phyloP scores from a whole-genome alignment of 1,140 invertebrate species.

The Rhagoletis zephyria region DNA sequence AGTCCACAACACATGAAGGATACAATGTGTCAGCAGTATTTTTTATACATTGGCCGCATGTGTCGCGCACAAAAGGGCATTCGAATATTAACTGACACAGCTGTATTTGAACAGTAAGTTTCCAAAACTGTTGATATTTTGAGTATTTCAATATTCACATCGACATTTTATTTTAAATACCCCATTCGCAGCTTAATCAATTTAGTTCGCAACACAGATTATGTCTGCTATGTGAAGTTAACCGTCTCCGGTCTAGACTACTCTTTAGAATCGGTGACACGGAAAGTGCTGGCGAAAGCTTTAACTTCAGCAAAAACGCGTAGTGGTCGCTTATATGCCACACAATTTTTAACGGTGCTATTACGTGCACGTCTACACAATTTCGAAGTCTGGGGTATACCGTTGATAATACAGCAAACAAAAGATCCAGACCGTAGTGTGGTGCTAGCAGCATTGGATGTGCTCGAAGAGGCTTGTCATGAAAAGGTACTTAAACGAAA shows the following conservation, averaged over 20 bases:
- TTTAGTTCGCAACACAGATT: constrained; percentile 85
- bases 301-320: constrained; percentile 76
- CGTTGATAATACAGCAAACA: constrained; percentile 85
- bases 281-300: constrained; percentile 83
- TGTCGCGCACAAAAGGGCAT: constrained; percentile 83
- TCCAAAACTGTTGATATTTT: constrained; percentile 39
- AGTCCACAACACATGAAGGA: constrained; percentile 89
- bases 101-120: constrained; percentile 83
- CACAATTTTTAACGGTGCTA: constrained; percentile 89
- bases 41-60: constrained; percentile 91
- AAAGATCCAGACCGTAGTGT: constrained; percentile 85
- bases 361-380: constrained; percentile 81
- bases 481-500: constrained; percentile 77
- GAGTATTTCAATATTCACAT: too few species aligned
- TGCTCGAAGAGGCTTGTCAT: constrained; percentile 93
- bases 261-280: constrained; percentile 79
- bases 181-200: constrained; percentile 80
- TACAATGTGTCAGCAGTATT: constrained; percentile 93
- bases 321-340: constrained; percentile 88
- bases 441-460: constrained; percentile 83
- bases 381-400: constrained; percentile 87
- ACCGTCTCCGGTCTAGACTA: constrained; percentile 93
- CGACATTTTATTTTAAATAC: too few species aligned
- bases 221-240: constrained; percentile 93
- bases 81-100: constrained; percentile 82